Evolutionary conservation across 1,140 invertebrate genomes (phyloP).

Genomic region (Armadillidium nasatum): DNA sequence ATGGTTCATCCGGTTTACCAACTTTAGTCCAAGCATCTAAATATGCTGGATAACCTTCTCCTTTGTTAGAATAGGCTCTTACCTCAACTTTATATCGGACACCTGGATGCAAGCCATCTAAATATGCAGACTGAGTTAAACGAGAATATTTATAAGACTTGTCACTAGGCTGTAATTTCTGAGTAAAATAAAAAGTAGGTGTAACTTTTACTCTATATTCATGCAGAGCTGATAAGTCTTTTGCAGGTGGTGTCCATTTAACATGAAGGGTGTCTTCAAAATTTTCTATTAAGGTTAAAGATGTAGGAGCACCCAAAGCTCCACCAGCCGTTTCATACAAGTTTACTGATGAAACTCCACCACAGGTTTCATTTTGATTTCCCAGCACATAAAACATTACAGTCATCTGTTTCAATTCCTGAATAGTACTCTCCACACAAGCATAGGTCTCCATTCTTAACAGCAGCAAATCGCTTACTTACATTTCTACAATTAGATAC

Average conservation of each 20-base stretch:
- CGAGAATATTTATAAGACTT: neutral
- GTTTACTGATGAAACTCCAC: neutral
- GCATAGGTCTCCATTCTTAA: neutral
- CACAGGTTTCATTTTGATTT: neutral
- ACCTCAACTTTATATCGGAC: slow-evolving; percentile 67
- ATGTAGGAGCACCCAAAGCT: neutral
- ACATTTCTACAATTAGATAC: neutral
- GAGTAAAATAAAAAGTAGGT: neutral
- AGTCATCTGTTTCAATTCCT: neutral
- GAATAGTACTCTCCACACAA: neutral
- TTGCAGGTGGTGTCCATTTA: neutral
- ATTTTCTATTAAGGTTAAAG: neutral
- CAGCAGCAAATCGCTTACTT: neutral
- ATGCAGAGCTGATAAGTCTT: neutral
- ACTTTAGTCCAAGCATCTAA: slow-evolving; percentile 62
- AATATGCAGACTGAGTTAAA: slow-evolving; percentile 19
- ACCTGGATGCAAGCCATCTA: slow-evolving; percentile 62
- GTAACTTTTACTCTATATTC: neutral
- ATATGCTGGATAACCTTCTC: slow-evolving; percentile 57
- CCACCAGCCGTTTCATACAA: neutral
- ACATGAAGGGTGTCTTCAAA: neutral
- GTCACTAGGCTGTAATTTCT: neutral
- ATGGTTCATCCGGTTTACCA: slow-evolving; percentile 63
- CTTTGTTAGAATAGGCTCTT: slow-evolving; percentile 59
- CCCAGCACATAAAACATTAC: neutral